Evolutionary conservation across 2,888 invertebrate species (phyloP), one percentile per base, ranked within the genome.

Genomic region (Petrolisthes manimaculis): DNA sequence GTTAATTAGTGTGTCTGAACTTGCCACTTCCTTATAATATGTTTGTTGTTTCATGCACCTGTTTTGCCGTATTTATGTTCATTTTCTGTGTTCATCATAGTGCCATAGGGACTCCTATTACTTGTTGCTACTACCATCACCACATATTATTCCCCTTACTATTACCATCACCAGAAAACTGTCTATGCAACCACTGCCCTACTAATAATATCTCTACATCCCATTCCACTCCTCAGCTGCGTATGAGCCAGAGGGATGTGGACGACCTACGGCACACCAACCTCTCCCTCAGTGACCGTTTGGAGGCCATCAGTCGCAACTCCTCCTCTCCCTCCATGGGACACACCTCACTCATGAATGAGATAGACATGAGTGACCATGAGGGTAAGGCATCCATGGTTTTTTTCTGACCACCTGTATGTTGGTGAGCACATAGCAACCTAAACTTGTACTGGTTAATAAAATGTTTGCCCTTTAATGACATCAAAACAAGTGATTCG

Each of bases 271-370:
- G 95, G 92, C 94, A 95, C 86, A 95, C 95, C 84, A 96, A 96
- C 92, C 95, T 95, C 92, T 95, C 95, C 0, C 94, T 96, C 14
- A 95, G 95, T 83, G 95, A 95, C 91, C 94, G 96, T 90, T 94
- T 96, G 91, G 96, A 96, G 71, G 94, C 95, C 12, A 94, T 95
- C 79, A 92, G 93, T 91, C 93, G 94, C 69, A 90, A 91, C 67
- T 91, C 92, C 55, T 91, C 91, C 54, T 90, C 91, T 3, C 95
- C 91, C 93, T 91, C 92, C 74, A 92, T 92, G 74, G 92, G 93
- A 8, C 93, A 93, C 91, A 93, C 96, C 90, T 97, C 97, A 51
- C 94, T 98, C 89, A 96, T 97, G 92, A 97, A 96, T 91, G 98
- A 98, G 94, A 96, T 98, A 95, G 97, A 97, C 91, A 92, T 93